Base-by-base conservation (phyloP, 1,140 invertebrate genomes). In the Potamilus streckersoni region DNA sequence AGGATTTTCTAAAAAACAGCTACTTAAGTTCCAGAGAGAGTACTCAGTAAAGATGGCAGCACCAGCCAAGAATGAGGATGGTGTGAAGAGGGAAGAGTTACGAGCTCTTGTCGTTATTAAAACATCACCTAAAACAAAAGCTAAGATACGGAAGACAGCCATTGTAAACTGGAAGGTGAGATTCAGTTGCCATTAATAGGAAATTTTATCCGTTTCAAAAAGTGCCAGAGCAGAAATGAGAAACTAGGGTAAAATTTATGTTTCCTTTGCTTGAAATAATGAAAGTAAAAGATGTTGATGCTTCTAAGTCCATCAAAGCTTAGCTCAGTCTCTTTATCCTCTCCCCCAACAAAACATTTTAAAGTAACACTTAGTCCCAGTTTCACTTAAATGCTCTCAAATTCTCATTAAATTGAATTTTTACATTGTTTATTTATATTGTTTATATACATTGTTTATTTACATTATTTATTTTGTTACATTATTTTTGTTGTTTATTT, bases 71-170 rank as follows among this genome's bases (percentile, higher is more conserved):
- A 85, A 95, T 1, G 95, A 96, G 84, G 93, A 95, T 85, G 85
- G 82, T 0, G 81, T 85, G n/a, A 83, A 81, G 13, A 76, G 82
- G n/a, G 80, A 82, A 57, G 85, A 89, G 69, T 74, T 80, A 76
- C 92, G 97, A 31, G 98, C 96, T 16, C 95, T 99, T 12, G 97
- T 99, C 94, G 96, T 99, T 65, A 99, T 99, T 88, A 99, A 99
- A 91, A 95, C 95, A 77, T 98, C 98, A 88, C 95, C 94, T 80
- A 99, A 98, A 90, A 99, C 97, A 0, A 93, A 96, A 82, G 98
- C 98, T 1, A 96, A 95, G 88, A 97, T 99, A 90, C 91, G 97
- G 74, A 99, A 99, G 89, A 96, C 96, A n/a, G 97, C 98, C 23
- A 93, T 99, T 0, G 91, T 93, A 65, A 98, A 99, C 90, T 99